Conservation (phyloP, 2,797 vertebrate species). For the Esox masquinongy region DNA sequence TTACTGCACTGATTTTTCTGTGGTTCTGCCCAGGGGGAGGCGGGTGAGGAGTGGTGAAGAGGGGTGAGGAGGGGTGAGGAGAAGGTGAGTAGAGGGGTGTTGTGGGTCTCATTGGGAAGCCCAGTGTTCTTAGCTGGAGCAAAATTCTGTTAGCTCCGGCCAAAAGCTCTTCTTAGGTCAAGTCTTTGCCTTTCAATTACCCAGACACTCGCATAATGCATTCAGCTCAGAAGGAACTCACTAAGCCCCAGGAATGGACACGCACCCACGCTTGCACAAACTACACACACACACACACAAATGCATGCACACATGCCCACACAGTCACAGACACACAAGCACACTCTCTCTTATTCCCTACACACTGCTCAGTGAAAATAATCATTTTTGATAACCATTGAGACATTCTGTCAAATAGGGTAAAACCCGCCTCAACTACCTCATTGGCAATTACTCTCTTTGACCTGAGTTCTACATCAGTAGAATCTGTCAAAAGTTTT, state of each 20-base stretch:
- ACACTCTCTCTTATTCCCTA: background rate
- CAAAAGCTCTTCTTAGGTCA: conserved; percentile 50
- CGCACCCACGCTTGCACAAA: background rate
- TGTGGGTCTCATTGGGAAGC: conserved; percentile 44
- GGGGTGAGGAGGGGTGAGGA: background rate
- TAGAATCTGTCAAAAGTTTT: background rate
- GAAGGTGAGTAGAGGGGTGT: conserved; percentile 17
- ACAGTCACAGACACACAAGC: background rate
- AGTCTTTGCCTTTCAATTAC: conserved; percentile 72
- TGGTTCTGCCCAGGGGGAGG: conserved; percentile 32
- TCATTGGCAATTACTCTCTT: background rate
- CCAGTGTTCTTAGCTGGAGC: conserved; percentile 48
- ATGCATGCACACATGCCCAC: background rate
- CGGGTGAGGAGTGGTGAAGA: conserved; percentile 20
- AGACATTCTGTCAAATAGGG: background rate
- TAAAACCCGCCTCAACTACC: background rate
- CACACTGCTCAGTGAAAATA: background rate
- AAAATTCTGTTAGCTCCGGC: conserved; percentile 51
- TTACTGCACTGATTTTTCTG: conserved; percentile 63
- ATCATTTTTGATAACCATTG: background rate
- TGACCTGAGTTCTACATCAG: background rate
- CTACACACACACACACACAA: background rate
- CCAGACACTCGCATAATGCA: conserved; percentile 24
- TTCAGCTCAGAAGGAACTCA: conserved; percentile 36
- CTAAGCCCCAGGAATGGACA: conserved; percentile 26